phyloP scores from a whole-genome alignment of 2,888 invertebrate species.

The Lithophane ornitopus region DNA sequence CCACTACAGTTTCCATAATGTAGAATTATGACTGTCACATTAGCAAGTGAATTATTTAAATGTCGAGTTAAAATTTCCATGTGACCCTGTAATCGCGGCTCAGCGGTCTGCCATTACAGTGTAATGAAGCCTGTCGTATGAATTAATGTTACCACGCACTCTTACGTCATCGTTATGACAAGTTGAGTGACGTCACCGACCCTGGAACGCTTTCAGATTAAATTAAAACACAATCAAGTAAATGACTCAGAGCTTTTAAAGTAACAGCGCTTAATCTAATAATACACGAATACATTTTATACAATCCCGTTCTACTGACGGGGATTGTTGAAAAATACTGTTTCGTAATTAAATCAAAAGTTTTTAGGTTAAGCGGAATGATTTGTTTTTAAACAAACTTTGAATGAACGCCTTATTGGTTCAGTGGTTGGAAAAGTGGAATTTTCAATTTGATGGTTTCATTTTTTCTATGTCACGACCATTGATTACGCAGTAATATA shows the following conservation, averaged over 20 bases:
- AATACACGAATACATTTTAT: constrained; percentile 33
- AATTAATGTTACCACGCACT: constrained; percentile 51
- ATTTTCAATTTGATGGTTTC: not conserved
- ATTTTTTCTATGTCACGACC: not conserved
- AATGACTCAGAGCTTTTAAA: constrained; percentile 59
- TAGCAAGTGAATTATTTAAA: constrained; percentile 28
- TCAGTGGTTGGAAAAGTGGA: not conserved
- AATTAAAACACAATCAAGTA: constrained; percentile 57
- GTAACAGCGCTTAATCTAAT: constrained; percentile 48
- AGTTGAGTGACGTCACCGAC: constrained; percentile 41
- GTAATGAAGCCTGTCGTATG: constrained; percentile 51
- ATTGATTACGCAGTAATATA: too few species aligned
- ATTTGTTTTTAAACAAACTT: constrained; percentile 19
- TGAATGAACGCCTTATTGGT: not conserved
- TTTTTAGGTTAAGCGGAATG: constrained; percentile 18
- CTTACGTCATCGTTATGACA: constrained; percentile 55
- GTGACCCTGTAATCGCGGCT: constrained; percentile 12
- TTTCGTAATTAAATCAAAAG: constrained; percentile 45
- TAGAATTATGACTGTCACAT: constrained; percentile 7
- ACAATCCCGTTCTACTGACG: constrained; percentile 1
- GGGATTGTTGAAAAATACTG: constrained; percentile 21
- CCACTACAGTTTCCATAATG: too few species aligned
- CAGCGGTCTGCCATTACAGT: constrained; percentile 35
- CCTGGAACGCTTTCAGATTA: constrained; percentile 26
- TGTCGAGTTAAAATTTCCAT: constrained; percentile 11